A percentile compares a stretch with the other conserved stretches of the same genome.
These are phyloP conservation scores for Eleginops maclovinus DNA, from an alignment of 2,113 vertebrate genomes.

Conservation along the genomic window DNA sequence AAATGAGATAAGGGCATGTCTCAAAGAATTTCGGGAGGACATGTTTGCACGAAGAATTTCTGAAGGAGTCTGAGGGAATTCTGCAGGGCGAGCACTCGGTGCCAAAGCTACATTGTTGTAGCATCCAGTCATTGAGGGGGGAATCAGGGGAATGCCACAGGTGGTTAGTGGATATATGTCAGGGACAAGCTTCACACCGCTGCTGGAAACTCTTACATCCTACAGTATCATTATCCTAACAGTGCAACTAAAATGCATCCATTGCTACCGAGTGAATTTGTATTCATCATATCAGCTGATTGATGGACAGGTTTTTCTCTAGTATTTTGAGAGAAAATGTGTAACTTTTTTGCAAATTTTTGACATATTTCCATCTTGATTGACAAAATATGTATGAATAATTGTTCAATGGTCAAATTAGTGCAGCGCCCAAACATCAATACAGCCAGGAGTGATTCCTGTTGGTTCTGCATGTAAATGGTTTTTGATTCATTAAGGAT, in stretches of 20 bases:
- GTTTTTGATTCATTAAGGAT: neutral
- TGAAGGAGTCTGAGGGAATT: constrained; percentile 63
- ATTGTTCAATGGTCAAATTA: neutral
- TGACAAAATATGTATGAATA: no score
- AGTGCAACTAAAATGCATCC: neutral
- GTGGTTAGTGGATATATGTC: constrained; percentile 59
- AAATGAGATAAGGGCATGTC: constrained; percentile 69
- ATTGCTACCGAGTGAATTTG: neutral
- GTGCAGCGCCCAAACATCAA: neutral
- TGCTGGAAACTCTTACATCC: constrained; percentile 10
- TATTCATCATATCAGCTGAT: neutral
- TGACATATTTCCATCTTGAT: neutral
- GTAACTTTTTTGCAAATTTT: neutral
- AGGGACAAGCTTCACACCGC: constrained; percentile 19
- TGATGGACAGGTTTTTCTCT: neutral
- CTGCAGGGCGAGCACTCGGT: constrained; percentile 32
- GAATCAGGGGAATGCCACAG: constrained; percentile 49
- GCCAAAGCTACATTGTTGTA: constrained; percentile 62
- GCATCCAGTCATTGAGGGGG: constrained; percentile 41
- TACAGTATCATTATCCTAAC: neutral
- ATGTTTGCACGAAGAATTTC: constrained; percentile 68
- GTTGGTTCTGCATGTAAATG: neutral
- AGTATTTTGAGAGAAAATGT: neutral
- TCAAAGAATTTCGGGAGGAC: constrained; percentile 71
- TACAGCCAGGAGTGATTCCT: neutral